A percentile compares a stretch with the other conserved stretches of the same genome.
phyloP scores from a whole-genome alignment of 2,888 invertebrate species.

The Ophion ellenae region DNA sequence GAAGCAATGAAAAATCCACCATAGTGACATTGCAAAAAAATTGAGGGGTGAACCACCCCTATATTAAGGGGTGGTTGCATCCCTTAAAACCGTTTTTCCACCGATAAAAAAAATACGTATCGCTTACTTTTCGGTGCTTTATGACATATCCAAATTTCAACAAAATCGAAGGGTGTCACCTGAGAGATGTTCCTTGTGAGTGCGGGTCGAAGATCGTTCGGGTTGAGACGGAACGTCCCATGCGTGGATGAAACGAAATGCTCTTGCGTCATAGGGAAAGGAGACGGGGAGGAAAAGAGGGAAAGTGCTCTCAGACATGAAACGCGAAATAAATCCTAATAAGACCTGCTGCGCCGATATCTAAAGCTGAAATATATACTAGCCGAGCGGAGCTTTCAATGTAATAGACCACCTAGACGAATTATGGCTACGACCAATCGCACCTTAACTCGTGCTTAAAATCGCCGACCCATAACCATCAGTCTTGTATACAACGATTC shows the following conservation, averaged over 20 bases:
- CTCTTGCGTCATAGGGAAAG: slow-evolving; percentile 8
- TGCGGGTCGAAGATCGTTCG: neutral
- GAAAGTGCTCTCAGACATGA: slow-evolving; percentile 21
- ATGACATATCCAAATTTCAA: too few species aligned
- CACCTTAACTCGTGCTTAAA: neutral
- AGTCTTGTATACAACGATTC: neutral
- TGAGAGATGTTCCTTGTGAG: too few species aligned
- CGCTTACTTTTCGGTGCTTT: too few species aligned
- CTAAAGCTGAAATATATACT: slow-evolving; percentile 1
- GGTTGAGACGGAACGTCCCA: neutral
- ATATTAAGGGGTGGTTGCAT: too few species aligned
- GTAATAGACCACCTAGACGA: neutral
- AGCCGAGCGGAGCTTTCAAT: neutral
- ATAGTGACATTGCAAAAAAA: too few species aligned
- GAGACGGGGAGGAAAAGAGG: neutral
- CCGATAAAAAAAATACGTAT: too few species aligned
- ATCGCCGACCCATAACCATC: neutral
- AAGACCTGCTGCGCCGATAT: slow-evolving; percentile 22
- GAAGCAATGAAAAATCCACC: too few species aligned
- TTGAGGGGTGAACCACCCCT: too few species aligned
- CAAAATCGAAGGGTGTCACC: too few species aligned
- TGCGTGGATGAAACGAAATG: neutral
- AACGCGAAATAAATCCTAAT: slow-evolving; percentile 33
- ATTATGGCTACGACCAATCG: neutral
- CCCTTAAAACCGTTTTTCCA: too few species aligned